Percentiles rank a stretch among this genome's conserved stretches.
phyloP scores from a whole-genome alignment of 1,140 invertebrate species.

The Zaprionus davidi region DNA sequence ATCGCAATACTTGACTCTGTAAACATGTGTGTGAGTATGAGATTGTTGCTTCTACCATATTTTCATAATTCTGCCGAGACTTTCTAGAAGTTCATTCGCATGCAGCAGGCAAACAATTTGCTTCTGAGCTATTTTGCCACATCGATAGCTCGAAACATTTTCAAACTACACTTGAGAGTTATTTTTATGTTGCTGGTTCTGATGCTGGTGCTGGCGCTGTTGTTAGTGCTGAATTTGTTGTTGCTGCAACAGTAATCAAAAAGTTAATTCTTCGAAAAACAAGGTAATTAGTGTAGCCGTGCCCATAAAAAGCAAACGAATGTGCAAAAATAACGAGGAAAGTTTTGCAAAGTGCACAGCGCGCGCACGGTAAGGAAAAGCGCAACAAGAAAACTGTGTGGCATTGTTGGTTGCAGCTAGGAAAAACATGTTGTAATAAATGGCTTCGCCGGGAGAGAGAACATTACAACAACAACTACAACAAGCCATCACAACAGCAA shows the following conservation, averaged over 20 bases:
- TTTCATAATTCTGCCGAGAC: conserved; percentile 61
- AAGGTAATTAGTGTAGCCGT: conserved; percentile 81
- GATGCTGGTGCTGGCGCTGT: conserved; percentile 3
- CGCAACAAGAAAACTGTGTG: conserved; percentile 54
- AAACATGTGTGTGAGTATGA: background rate
- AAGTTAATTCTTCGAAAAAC: conserved; percentile 82
- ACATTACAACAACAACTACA: conserved; percentile 25
- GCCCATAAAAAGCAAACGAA: conserved; percentile 80
- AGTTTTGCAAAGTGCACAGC: conserved; percentile 63
- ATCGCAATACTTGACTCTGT: conserved; percentile 10
- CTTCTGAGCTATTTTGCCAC: conserved; percentile 22
- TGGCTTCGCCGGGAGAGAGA: conserved; percentile 45
- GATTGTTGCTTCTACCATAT: conserved; percentile 48
- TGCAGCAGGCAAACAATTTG: conserved; percentile 55
- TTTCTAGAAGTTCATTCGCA: conserved; percentile 47
- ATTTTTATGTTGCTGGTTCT: conserved; percentile 12
- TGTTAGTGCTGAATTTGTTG: conserved; percentile 34
- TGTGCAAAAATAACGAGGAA: conserved; percentile 82
- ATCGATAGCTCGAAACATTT: conserved; percentile 60
- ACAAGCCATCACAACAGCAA: conserved; percentile 1
- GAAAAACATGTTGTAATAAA: conserved; percentile 73
- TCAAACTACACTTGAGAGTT: conserved; percentile 69
- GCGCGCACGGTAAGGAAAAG: conserved; percentile 42
- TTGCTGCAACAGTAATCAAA: conserved; percentile 74
- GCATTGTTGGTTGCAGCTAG: conserved; percentile 61